These are phyloP conservation scores for Yponomeuta plumbellus DNA, from an alignment of 2,888 invertebrate genomes.

Conservation along the genomic window DNA sequence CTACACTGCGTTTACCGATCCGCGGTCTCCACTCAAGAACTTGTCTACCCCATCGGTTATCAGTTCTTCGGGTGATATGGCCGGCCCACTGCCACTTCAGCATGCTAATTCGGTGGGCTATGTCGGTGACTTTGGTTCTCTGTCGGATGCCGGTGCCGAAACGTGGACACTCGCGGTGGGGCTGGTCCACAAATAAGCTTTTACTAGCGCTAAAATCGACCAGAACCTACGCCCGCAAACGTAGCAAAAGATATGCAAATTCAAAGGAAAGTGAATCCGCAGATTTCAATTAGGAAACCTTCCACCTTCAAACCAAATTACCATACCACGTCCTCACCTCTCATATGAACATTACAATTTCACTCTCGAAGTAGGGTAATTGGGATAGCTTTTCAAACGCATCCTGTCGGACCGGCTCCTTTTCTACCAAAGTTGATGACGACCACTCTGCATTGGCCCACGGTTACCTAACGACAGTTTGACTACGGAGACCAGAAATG, in stretches of 20 bases:
- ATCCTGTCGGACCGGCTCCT: conserved; percentile 11
- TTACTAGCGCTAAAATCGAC: too few relatives aligned
- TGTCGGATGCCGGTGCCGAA: too few relatives aligned
- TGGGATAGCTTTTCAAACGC: conserved; percentile 11
- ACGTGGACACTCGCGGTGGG: too few relatives aligned
- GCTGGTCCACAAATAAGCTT: too few relatives aligned
- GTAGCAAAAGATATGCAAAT: not conserved
- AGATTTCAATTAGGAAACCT: not conserved
- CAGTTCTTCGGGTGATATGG: too few relatives aligned
- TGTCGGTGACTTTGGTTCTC: too few relatives aligned
- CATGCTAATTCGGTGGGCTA: too few relatives aligned
- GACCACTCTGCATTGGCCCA: not conserved
- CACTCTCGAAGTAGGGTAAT: conserved; percentile 11
- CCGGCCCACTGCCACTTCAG: too few relatives aligned
- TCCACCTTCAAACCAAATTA: not conserved
- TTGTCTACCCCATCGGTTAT: too few relatives aligned
- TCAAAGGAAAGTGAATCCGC: not conserved
- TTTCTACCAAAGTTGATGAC: conserved; percentile 8
- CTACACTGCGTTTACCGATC: too few relatives aligned
- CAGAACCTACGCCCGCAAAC: too few relatives aligned
- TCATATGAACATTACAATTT: not conserved
- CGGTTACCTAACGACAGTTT: not conserved
- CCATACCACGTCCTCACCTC: not conserved
- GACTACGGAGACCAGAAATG: not conserved
- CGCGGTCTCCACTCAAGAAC: too few relatives aligned